Evolutionary conservation across 2,113 vertebrate species (phyloP).

Genomic region (Seriola quinqueradiata): DNA sequence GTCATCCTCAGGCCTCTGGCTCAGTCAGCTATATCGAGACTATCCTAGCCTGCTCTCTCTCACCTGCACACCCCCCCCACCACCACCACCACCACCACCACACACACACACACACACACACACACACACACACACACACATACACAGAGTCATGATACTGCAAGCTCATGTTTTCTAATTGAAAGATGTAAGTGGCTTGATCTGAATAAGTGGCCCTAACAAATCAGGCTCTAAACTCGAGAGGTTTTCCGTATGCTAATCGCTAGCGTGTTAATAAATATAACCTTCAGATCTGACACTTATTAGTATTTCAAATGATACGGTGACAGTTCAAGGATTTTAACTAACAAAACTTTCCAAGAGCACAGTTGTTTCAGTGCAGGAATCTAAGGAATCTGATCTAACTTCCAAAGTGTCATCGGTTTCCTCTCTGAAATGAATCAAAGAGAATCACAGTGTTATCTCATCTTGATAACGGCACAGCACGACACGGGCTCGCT

Average conservation of each 20-base stretch:
- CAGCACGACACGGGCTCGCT: not conserved
- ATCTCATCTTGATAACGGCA: slow-evolving; percentile 31
- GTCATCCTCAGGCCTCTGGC: slow-evolving; percentile 57
- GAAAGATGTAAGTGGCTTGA: slow-evolving; percentile 7
- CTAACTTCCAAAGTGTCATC: slow-evolving; percentile 5
- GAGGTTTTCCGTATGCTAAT: slow-evolving; percentile 27
- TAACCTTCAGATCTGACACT: slow-evolving; percentile 1
- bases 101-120: not conserved
- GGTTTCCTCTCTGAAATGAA: slow-evolving; percentile 1
- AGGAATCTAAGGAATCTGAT: not conserved
- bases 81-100: not conserved
- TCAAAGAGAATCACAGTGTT: not conserved
- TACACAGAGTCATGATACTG: not conserved
- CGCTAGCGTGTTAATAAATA: slow-evolving; percentile 31
- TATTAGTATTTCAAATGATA: not conserved
- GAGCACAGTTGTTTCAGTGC: not conserved
- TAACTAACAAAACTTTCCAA: not conserved
- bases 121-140: slow-evolving; percentile 6
- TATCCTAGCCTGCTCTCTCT: slow-evolving; percentile 22
- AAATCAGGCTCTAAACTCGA: slow-evolving; percentile 22
- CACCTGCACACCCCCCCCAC: slow-evolving; percentile 39
- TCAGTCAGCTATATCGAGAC: slow-evolving; percentile 59
- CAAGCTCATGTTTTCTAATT: slow-evolving; percentile 32
- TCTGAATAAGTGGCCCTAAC: slow-evolving; percentile 41
- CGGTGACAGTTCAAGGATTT: too few species aligned